Evolutionary conservation across 2,797 vertebrate genomes (phyloP).

Genomic region (Philypnodon macrostomus): DNA sequence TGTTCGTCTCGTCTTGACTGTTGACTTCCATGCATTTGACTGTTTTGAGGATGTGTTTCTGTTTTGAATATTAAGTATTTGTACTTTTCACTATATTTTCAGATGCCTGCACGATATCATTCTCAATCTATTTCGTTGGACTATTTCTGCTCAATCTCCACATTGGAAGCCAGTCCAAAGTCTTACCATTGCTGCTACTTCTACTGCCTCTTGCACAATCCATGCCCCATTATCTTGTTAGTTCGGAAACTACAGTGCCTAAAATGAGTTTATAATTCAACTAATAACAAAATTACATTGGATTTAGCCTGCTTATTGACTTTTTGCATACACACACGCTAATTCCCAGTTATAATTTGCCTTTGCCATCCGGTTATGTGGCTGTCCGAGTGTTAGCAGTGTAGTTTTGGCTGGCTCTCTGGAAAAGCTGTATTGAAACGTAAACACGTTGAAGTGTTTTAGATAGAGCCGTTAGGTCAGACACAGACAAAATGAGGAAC

Average conservation of each 20-base stretch:
- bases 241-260: neutral
- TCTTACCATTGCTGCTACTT: neutral
- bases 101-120: too few species aligned
- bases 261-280: constrained; percentile 3
- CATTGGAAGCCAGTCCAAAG: neutral
- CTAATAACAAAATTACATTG: constrained; percentile 8
- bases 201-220: neutral
- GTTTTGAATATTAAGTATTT: too few species aligned
- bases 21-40: too few species aligned
- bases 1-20: too few species aligned
- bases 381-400: constrained; percentile 22
- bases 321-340: neutral
- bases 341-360: neutral
- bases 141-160: too few species aligned
- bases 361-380: constrained; percentile 2
- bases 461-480: constrained; percentile 34
- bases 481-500: constrained; percentile 37
- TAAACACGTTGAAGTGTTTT: constrained; percentile 57
- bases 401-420: constrained; percentile 34
- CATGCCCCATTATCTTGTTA: constrained; percentile 6
- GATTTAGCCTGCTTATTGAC: neutral
- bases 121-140: too few species aligned
- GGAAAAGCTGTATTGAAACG: constrained; percentile 43
- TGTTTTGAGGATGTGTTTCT: too few species aligned
- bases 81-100: too few species aligned